Base-by-base conservation (phyloP, 2,888 invertebrate genomes). In the Epinotia ramella region DNA sequence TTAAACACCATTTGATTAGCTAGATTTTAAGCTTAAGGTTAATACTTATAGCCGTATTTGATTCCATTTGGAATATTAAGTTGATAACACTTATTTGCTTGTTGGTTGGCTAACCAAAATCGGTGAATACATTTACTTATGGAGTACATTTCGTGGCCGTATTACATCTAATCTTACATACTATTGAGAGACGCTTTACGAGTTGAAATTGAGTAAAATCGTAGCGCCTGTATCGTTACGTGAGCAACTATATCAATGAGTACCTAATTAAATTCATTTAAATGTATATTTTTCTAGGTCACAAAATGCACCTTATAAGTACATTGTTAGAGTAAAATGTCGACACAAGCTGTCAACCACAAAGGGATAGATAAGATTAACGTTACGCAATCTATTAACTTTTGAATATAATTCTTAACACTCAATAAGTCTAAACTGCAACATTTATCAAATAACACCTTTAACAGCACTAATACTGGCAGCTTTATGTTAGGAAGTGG, bases 401-500 rank as follows among this genome's bases (percentile, higher is more conserved):
- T 79, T 80, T 79, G 82, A 84, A 83, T 84, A 87, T 85, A 84
- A 84, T 81, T 83, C 82, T 86, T 88, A 91, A 90, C 87, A 80
- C 81, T 85, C 83, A 83, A 87, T 84, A 85, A 79, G 79, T 83
- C 84, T 83, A 83, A 83, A 81, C 78, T 81, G 85, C 80, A 88
- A 87, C 84, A 79, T 79, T 75, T 73, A 79, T 77, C 78, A 77
- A 40, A 76, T 74, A 78, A 76, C 77, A 85, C 83, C 82, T 81
- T 82, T 87, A 89, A 88, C 87, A 86, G 85, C 86, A 85, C 85
- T 90, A 91, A 91, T 92, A 92, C 89, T 92, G 91, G 85, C 79
- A 84, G 81, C 81, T 82, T 83, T 85, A 84, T 83, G 78, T 81
- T 81, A 77, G 75, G 79, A 80, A 78, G 76, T 77, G 73, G 74